phyloP scores from a whole-genome alignment of 1,140 invertebrate genomes.

The Drosophila sturtevanti region DNA sequence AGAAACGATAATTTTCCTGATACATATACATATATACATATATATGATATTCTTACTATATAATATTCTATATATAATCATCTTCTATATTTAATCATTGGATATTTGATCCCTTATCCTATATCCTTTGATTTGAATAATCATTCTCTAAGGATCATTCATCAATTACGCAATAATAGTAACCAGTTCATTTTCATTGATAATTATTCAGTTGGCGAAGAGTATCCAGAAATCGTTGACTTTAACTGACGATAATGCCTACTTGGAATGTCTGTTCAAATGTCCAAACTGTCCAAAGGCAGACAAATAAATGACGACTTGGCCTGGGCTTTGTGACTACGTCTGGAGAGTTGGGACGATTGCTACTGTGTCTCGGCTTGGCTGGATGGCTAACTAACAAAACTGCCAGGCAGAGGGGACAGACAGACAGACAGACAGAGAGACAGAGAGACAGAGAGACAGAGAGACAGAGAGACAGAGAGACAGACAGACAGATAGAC shows the following conservation, averaged over 20 bases:
- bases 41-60: too few species aligned
- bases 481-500: conserved; percentile 3
- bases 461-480: conserved; percentile 17
- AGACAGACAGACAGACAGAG: conserved; percentile 9
- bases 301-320: conserved; percentile 63
- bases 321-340: conserved; percentile 47
- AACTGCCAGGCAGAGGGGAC: conserved; percentile 16
- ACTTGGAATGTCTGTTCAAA: conserved; percentile 6
- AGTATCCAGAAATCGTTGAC: neutral
- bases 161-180: too few species aligned
- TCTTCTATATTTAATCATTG: too few species aligned
- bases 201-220: too few species aligned
- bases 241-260: neutral
- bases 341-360: conserved; percentile 36
- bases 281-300: conserved; percentile 33
- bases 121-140: too few species aligned
- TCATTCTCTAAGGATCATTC: too few species aligned
- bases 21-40: too few species aligned
- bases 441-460: conserved; percentile 11
- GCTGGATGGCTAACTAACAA: conserved; percentile 1
- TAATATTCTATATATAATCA: too few species aligned
- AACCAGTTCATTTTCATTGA: too few species aligned
- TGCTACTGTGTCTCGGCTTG: conserved; percentile 21
- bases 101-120: too few species aligned
- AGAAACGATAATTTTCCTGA: too few species aligned